These are phyloP conservation scores for Sphaerolaimus hirsutus DNA, from an alignment of 2,888 invertebrate genomes.

Conservation along the genomic window DNA sequence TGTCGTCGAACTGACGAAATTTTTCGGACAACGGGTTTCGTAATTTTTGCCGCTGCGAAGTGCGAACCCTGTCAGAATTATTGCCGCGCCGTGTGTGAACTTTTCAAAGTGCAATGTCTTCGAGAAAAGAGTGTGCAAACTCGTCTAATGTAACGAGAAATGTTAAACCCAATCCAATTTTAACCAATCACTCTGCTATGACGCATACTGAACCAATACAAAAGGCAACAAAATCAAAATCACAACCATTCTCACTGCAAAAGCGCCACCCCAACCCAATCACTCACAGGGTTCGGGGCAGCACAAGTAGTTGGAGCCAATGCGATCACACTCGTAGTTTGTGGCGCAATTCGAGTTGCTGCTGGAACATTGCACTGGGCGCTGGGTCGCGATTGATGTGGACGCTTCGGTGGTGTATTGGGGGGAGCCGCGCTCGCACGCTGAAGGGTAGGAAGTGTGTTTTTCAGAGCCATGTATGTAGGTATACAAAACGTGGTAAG, in stretches of 20 bases:
- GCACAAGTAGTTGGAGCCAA: slow-evolving; percentile 1
- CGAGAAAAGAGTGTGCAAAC: too few relatives aligned
- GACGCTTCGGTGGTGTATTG: slow-evolving; percentile 16
- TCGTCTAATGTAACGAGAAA: too few relatives aligned
- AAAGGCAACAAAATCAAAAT: not conserved
- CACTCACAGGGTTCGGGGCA: not conserved
- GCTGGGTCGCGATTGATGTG: not conserved
- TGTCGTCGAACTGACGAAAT: too few relatives aligned
- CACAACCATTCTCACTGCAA: not conserved
- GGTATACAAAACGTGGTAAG: too few relatives aligned
- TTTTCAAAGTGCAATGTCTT: too few relatives aligned
- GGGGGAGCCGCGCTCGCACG: slow-evolving; percentile 22
- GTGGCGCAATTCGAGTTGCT: not conserved
- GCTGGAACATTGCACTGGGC: not conserved
- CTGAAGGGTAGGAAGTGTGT: slow-evolving; percentile 9
- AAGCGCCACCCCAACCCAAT: not conserved
- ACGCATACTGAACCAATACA: not conserved
- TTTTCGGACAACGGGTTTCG: too few relatives aligned
- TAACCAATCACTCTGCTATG: too few relatives aligned
- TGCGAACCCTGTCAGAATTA: too few relatives aligned
- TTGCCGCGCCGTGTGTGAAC: too few relatives aligned
- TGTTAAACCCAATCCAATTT: too few relatives aligned
- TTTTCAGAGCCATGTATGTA: not conserved
- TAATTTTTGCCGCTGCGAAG: too few relatives aligned
- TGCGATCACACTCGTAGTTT: not conserved